These are phyloP conservation scores for Lota lota DNA, from an alignment of 2,113 vertebrate genomes.

Conservation along the genomic window DNA sequence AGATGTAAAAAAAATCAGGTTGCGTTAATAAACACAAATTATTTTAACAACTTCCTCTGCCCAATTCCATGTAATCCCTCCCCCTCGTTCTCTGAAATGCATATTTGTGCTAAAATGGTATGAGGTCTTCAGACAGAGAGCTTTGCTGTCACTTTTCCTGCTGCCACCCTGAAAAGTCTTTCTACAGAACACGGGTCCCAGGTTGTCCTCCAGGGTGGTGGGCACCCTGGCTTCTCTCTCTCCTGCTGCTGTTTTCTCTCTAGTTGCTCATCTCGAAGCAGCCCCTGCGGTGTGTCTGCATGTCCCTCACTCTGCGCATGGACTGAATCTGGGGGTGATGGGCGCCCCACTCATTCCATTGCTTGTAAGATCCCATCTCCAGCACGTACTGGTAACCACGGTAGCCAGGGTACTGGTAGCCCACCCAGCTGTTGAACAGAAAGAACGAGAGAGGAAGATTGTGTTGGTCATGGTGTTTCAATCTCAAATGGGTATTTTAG, in stretches of 20 bases:
- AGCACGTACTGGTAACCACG: conserved; percentile 80
- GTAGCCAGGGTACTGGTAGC: conserved; percentile 83
- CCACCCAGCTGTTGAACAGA: conserved; percentile 74
- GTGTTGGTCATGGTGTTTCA: background rate
- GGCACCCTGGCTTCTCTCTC: conserved; percentile 23
- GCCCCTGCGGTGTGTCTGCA: conserved; percentile 78
- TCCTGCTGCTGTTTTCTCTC: conserved; percentile 30
- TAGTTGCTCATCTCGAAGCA: conserved; percentile 74
- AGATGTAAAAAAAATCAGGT: conserved; percentile 51
- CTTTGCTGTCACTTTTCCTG: conserved; percentile 39
- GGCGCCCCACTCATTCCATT: conserved; percentile 84
- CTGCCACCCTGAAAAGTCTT: conserved; percentile 30
- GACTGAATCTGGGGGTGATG: conserved; percentile 81
- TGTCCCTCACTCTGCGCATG: conserved; percentile 79
- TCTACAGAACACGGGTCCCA: conserved; percentile 14
- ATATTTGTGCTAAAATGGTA: conserved; percentile 29
- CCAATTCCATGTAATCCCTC: conserved; percentile 26
- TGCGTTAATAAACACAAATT: conserved; percentile 60
- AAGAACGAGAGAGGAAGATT: no score
- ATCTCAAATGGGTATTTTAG: no score
- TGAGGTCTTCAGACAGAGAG: conserved; percentile 57
- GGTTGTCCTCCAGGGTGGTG: conserved; percentile 30
- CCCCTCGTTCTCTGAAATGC: conserved; percentile 33
- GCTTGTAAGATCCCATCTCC: conserved; percentile 75
- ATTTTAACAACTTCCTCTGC: conserved; percentile 26